These are phyloP conservation scores for Ladona fulva DNA, from an alignment of 1,140 invertebrate genomes.

Conservation along the genomic window DNA sequence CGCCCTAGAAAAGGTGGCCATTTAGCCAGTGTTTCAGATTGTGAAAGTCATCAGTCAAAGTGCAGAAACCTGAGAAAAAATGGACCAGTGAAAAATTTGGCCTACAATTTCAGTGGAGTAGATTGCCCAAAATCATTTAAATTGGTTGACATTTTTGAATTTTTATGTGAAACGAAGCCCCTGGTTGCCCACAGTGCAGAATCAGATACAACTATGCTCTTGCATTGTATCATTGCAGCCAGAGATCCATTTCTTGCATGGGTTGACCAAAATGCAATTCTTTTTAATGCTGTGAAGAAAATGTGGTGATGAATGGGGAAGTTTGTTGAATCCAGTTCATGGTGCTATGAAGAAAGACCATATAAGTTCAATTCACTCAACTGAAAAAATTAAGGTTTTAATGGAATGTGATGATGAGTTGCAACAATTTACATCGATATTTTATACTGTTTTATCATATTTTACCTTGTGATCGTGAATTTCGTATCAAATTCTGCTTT, in stretches of 20 bases:
- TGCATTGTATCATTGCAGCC: constrained; percentile 43
- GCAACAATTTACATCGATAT: no score
- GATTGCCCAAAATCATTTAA: constrained; percentile 34
- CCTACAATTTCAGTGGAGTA: no score
- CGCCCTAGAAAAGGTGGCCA: constrained; percentile 15
- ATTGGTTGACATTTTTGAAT: constrained; percentile 42
- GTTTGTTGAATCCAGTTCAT: neutral
- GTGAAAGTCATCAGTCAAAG: constrained; percentile 25
- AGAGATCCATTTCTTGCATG: constrained; percentile 44
- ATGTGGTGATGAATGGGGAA: neutral
- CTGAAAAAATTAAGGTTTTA: no score
- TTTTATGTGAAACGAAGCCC: constrained; percentile 37
- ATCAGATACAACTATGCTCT: constrained; percentile 45
- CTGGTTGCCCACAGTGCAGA: constrained; percentile 47
- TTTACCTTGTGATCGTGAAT: no score
- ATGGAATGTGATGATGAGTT: no score
- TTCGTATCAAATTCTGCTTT: no score
- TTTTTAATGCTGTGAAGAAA: constrained; percentile 25
- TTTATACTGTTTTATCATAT: no score
- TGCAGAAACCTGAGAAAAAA: constrained; percentile 13
- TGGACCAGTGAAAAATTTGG: no score
- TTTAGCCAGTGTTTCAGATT: constrained; percentile 17
- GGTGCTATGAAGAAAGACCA: neutral
- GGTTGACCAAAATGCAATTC: constrained; percentile 42
- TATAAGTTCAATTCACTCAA: no score